Conservation (phyloP, 2,888 invertebrate species). For the Carcina quercana region DNA sequence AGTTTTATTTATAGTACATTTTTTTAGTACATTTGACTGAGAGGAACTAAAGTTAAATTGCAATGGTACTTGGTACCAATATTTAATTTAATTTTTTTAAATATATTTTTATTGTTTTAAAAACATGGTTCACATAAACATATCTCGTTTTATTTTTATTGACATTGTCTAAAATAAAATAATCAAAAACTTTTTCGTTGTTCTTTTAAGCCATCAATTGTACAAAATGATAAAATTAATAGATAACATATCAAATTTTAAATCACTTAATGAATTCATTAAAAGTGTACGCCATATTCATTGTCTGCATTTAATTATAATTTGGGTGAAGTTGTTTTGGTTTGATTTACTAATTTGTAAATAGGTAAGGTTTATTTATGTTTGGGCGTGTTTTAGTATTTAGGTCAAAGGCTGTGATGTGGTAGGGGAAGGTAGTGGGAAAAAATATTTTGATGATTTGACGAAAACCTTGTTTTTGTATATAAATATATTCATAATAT, state of each 20-base stretch:
- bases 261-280: neutral
- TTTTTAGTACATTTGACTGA: no score
- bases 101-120: no score
- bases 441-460: no score
- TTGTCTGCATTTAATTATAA: constrained; percentile 39
- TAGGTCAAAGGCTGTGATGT: constrained; percentile 37
- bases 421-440: constrained; percentile 16
- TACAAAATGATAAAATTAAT: constrained; percentile 2
- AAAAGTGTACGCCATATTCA: constrained; percentile 22
- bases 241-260: constrained; percentile 19
- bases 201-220: neutral
- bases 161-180: no score
- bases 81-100: no score
- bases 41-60: no score
- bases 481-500: no score
- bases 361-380: constrained; percentile 18
- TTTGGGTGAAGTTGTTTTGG: neutral
- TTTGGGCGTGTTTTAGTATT: constrained; percentile 21
- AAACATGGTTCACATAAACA: no score
- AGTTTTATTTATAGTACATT: no score
- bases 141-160: no score
- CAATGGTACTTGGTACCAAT: no score
- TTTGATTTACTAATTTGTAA: constrained; percentile 10
- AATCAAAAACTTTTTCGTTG: neutral
- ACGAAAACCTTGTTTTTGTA: no score